These are phyloP conservation scores for Podarcis siculus DNA, from an alignment of 2,797 vertebrate species.

Conservation along the genomic window DNA sequence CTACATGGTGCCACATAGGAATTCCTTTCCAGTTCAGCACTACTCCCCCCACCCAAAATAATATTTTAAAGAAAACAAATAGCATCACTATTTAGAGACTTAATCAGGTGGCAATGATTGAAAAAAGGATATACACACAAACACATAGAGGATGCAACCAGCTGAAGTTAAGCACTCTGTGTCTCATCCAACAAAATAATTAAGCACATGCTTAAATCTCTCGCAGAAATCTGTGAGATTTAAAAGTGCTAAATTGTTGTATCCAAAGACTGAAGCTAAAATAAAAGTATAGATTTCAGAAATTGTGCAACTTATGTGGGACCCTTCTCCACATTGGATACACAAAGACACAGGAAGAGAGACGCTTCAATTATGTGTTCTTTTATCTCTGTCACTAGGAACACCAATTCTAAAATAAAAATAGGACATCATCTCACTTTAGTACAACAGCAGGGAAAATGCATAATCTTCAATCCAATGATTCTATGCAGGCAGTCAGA, in stretches of 20 bases:
- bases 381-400: background rate
- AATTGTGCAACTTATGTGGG: no score
- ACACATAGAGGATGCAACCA: background rate
- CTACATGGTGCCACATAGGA: background rate
- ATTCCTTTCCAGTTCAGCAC: no score
- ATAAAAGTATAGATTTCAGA: no score
- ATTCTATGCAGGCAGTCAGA: no score
- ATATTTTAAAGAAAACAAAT: no score
- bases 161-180: background rate
- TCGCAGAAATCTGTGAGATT: background rate
- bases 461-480: no score
- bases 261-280: no score
- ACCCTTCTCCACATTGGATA: background rate
- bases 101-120: background rate
- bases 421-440: background rate
- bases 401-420: background rate
- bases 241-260: background rate
- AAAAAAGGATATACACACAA: no score
- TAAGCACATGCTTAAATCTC: background rate
- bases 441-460: background rate
- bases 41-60: no score
- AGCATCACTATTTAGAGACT: background rate
- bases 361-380: background rate
- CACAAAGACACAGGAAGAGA: background rate
- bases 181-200: background rate